Percentiles rank a stretch among this genome's conserved stretches.
Conservation (phyloP, 2,888 invertebrate species). For the Conchocele bisecta region DNA sequence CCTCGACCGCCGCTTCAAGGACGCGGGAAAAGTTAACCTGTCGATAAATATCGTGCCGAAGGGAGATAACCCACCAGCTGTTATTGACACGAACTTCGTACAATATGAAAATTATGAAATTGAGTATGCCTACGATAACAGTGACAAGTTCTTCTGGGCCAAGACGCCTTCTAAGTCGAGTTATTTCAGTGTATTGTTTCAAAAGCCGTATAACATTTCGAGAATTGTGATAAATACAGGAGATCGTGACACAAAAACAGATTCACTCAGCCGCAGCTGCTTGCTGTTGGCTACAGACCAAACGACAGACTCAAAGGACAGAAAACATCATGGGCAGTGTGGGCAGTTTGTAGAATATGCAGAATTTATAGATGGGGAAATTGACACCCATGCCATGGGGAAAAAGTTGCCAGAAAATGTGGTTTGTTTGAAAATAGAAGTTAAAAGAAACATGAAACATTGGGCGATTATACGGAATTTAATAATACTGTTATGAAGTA, state of each 20-base stretch:
- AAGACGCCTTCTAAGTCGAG: constrained; percentile 34
- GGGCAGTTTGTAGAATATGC: background rate
- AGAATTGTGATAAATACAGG: constrained; percentile 64
- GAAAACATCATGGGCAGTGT: background rate
- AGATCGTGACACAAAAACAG: constrained; percentile 25
- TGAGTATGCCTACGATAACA: constrained; percentile 74
- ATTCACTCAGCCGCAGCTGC: constrained; percentile 31
- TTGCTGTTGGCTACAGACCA: background rate
- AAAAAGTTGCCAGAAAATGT: background rate
- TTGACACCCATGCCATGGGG: constrained; percentile 44
- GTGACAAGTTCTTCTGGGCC: constrained; percentile 56
- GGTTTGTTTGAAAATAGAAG: constrained; percentile 5
- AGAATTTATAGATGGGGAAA: constrained; percentile 43
- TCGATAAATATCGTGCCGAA: constrained; percentile 24
- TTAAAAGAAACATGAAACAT: background rate
- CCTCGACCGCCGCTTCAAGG: constrained; percentile 61
- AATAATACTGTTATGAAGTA: background rate
- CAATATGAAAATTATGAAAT: constrained; percentile 62
- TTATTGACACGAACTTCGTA: constrained; percentile 77
- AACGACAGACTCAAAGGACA: background rate
- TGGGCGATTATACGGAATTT: constrained; percentile 11
- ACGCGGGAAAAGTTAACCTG: constrained; percentile 22
- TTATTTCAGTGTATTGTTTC: constrained; percentile 55
- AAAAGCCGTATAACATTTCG: constrained; percentile 50
- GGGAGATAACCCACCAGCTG: constrained; percentile 79